Evolutionary conservation across 2,113 vertebrate species (phyloP).

Genomic region (Lophochroa leadbeateri): DNA sequence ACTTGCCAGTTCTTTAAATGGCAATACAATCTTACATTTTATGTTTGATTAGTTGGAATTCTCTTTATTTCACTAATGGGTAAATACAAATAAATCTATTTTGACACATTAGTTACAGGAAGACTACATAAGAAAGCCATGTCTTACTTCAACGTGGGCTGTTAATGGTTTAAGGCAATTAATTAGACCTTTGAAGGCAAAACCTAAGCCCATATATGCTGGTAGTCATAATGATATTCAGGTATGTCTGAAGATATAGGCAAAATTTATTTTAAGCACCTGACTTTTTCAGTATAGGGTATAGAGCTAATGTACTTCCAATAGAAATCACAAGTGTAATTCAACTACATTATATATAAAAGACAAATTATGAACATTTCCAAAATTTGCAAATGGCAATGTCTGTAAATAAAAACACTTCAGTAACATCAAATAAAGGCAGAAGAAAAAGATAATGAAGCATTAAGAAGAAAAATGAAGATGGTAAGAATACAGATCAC

Average conservation of each 20-base stretch:
- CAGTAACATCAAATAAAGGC: not conserved
- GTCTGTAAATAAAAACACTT: not conserved
- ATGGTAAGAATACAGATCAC: not conserved
- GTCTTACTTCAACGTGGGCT: not conserved
- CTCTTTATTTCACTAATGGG: constrained; percentile 11
- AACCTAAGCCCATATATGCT: not conserved
- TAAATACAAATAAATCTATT: not conserved
- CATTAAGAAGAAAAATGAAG: not conserved
- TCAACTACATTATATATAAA: not conserved
- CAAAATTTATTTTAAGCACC: not conserved
- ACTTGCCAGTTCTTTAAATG: not conserved
- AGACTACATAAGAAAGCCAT: not conserved
- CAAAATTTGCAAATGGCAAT: not conserved
- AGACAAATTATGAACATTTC: not conserved
- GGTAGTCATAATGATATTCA: not conserved
- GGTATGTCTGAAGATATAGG: not conserved
- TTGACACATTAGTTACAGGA: not conserved
- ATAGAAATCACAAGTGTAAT: not conserved
- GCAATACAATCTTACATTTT: not conserved
- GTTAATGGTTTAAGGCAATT: not conserved
- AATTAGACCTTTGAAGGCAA: not conserved
- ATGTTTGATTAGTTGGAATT: not conserved
- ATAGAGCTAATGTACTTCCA: not conserved
- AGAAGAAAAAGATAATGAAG: not conserved
- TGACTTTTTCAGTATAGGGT: not conserved